Evolutionary conservation across 2,888 invertebrate species (phyloP), one percentile per base, ranked within the genome.

Genomic region (Capitulum mitella): DNA sequence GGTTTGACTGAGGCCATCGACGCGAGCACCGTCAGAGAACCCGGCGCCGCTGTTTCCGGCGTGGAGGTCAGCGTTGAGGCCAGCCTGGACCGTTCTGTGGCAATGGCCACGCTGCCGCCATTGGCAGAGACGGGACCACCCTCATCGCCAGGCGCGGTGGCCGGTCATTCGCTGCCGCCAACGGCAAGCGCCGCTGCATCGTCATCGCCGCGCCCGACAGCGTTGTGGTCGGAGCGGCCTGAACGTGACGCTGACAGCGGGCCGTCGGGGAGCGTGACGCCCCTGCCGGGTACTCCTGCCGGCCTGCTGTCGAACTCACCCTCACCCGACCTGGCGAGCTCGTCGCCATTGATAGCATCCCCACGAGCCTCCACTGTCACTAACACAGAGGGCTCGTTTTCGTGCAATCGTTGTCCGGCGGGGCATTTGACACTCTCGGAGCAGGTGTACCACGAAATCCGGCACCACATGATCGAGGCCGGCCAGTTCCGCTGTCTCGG

Each of bases 391-490:
- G 3, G 34, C 37, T 37, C 19, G 70, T 70, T 70, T 26, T 22
- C 40, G 1, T 70, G 70, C n/a, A 70, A 70, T 40, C 40, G 40
- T 22, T 70, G 70, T 40, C 40, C 70, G 26, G 22, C 70, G 40
- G 26, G 40, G 10, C 70, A 40, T 37, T 22, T 40, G 40, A 26
- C 40, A 5, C 37, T 70, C 40, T 40, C 70, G 0, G 70, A 70
- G 70, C 70, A 70, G 70, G 37, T 70, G 26, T 70, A 70, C 70
- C 70, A 70, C 70, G 70, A 70, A 26, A 70, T 70, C 40, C 70
- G 70, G 40, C 70, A 19, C 22, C 70, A 70, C 70, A 70, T 70
- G 70, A 26, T 26, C 2, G 70, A 26, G 29, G 70, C 2, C 22
- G 10, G 26, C 37, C 70, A 37, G 70, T 70, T 70, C 40, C 70